Evolutionary conservation across 2,888 invertebrate species (phyloP).

Genomic region (Leistus spinibarbis): DNA sequence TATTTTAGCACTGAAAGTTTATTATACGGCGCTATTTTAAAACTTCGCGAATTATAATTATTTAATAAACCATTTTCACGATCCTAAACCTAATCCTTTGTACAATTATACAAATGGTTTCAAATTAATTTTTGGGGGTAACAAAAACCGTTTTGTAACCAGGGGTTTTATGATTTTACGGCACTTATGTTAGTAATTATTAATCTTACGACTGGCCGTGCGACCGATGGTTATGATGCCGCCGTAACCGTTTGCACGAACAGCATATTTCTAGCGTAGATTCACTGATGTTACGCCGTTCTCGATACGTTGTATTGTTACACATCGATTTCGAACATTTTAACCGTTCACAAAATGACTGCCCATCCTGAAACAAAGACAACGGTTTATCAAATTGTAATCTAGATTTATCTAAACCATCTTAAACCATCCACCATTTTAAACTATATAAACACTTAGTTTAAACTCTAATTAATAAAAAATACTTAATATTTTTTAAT

Average conservation of each 20-base stretch:
- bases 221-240: slow-evolving; percentile 22
- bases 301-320: slow-evolving; percentile 54
- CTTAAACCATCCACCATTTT: too few relatives aligned
- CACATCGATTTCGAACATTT: slow-evolving; percentile 78
- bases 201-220: slow-evolving; percentile 15
- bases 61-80: neutral
- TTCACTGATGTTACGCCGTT: slow-evolving; percentile 21
- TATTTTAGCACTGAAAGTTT: too few relatives aligned
- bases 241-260: slow-evolving; percentile 15
- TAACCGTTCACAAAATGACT: slow-evolving; percentile 79
- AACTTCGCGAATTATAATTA: neutral
- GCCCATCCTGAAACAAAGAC: slow-evolving; percentile 76
- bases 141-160: too few relatives aligned
- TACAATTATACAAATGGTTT: neutral
- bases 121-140: too few relatives aligned
- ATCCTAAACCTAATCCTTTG: neutral
- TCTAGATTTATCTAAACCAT: too few relatives aligned
- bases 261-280: slow-evolving; percentile 20
- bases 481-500: too few relatives aligned
- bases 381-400: too few relatives aligned
- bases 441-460: too few relatives aligned
- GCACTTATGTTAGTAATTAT: neutral
- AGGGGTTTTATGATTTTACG: neutral
- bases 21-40: too few relatives aligned
- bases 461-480: too few relatives aligned